Percentiles rank a stretch among this genome's conserved stretches.
phyloP scores from a whole-genome alignment of 1,140 invertebrate species.

The Myzus persicae region DNA sequence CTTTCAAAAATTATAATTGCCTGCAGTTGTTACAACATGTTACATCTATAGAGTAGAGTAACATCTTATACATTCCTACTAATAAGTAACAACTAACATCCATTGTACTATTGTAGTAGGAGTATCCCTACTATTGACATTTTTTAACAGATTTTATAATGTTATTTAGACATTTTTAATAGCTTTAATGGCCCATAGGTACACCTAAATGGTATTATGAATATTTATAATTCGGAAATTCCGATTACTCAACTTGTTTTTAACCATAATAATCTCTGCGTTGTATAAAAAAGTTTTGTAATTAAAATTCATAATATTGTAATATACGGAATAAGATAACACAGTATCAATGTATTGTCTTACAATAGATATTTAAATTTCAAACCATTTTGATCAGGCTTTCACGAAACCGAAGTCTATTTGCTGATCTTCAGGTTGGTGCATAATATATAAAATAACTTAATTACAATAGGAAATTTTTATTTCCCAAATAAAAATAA shows the following conservation, averaged over 20 bases:
- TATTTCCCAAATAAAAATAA: not conserved
- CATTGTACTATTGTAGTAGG: too few species aligned
- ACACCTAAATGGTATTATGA: not conserved
- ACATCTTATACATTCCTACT: too few species aligned
- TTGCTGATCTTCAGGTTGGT: too few species aligned
- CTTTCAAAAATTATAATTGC: slow-evolving; percentile 17
- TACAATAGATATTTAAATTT: too few species aligned
- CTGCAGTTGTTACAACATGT: not conserved
- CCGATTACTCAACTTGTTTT: slow-evolving; percentile 10
- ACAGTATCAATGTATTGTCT: too few species aligned
- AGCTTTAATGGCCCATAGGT: not conserved
- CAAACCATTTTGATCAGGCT: too few species aligned
- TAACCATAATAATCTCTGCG: not conserved
- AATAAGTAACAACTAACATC: not conserved
- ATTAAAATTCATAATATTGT: too few species aligned
- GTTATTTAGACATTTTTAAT: too few species aligned
- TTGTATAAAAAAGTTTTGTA: not conserved
- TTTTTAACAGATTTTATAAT: not conserved
- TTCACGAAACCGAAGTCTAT: too few species aligned
- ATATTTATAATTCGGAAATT: slow-evolving; percentile 3
- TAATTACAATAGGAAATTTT: too few species aligned
- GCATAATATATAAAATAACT: too few species aligned
- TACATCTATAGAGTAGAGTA: not conserved
- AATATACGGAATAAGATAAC: too few species aligned
- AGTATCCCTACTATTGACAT: not conserved